A percentile compares a stretch with the other conserved stretches of the same genome.
phyloP scores from a whole-genome alignment of 2,797 vertebrate species.

The Darevskia nairensis region DNA sequence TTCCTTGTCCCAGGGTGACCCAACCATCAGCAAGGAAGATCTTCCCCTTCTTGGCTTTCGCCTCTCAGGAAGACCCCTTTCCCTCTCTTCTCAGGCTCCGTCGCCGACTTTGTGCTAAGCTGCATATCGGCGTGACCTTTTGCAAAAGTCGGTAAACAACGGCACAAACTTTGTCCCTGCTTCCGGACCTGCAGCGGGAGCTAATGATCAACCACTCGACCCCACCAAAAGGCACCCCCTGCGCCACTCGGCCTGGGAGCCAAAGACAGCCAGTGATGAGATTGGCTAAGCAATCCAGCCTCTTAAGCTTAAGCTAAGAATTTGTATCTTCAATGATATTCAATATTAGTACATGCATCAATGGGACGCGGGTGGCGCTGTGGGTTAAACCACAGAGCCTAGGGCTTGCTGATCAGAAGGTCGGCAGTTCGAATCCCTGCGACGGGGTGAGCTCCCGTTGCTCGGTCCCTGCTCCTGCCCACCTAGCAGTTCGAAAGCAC shows the following conservation, averaged over 20 bases:
- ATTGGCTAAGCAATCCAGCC: too few relatives aligned
- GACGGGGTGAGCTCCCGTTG: too few relatives aligned
- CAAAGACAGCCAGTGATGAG: background rate
- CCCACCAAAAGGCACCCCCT: background rate
- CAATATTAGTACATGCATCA: too few relatives aligned
- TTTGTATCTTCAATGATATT: too few relatives aligned
- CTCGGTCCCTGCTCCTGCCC: too few relatives aligned
- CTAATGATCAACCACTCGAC: constrained; percentile 36
- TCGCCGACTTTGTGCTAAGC: background rate
- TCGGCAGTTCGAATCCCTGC: too few relatives aligned
- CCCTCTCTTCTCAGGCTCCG: background rate
- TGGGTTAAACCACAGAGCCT: too few relatives aligned
- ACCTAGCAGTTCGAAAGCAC: too few relatives aligned
- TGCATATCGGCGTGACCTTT: background rate
- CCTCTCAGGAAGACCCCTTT: rapidly evolving
- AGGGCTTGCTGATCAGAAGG: too few relatives aligned
- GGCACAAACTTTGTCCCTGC: constrained; percentile 22
- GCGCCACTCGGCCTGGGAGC: background rate
- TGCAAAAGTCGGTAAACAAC: constrained; percentile 11
- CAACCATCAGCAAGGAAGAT: background rate
- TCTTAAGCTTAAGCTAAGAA: too few relatives aligned
- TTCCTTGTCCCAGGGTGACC: background rate
- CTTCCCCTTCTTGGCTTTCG: too few relatives aligned
- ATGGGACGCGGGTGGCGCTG: too few relatives aligned
- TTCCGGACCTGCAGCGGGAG: background rate